Evolutionary conservation across 2,888 invertebrate species (phyloP).

Genomic region (Aphrophora alni): DNA sequence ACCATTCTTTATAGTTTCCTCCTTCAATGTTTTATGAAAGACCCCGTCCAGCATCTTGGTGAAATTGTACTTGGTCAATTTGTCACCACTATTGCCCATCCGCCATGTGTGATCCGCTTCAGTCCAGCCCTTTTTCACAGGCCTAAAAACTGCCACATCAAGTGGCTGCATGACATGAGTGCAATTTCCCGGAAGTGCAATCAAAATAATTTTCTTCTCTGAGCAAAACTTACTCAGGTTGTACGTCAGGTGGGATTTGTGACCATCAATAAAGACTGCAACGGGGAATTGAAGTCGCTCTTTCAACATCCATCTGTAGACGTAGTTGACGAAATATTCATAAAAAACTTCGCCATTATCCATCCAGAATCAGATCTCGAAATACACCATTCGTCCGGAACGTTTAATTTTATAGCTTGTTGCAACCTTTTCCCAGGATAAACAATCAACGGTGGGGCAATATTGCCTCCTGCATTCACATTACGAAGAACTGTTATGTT

Average conservation of each 20-base stretch:
- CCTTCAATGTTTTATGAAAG: background rate
- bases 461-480: slow-evolving; percentile 50
- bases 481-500: slow-evolving; percentile 50
- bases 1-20: background rate
- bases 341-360: slow-evolving; percentile 46
- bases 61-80: slow-evolving; percentile 14
- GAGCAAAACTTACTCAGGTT: slow-evolving; percentile 11
- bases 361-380: slow-evolving; percentile 44
- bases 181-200: slow-evolving; percentile 55
- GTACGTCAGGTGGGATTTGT: slow-evolving; percentile 12
- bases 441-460: slow-evolving; percentile 44
- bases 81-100: slow-evolving; percentile 30
- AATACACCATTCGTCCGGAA: slow-evolving; percentile 43
- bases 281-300: slow-evolving; percentile 48
- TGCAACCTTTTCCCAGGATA: slow-evolving; percentile 44
- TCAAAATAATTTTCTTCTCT: slow-evolving; percentile 42
- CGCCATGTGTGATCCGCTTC: slow-evolving; percentile 50
- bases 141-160: slow-evolving; percentile 55
- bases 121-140: slow-evolving; percentile 54
- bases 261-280: slow-evolving; percentile 47
- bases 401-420: slow-evolving; percentile 33
- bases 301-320: slow-evolving; percentile 44
- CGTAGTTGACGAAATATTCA: slow-evolving; percentile 46
- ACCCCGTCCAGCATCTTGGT: background rate
- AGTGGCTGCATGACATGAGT: slow-evolving; percentile 56